Evolutionary conservation across 23 tunicate species (phyloP), one percentile per base, ranked within the genome.

Genomic region (Halocynthia roretzi): DNA sequence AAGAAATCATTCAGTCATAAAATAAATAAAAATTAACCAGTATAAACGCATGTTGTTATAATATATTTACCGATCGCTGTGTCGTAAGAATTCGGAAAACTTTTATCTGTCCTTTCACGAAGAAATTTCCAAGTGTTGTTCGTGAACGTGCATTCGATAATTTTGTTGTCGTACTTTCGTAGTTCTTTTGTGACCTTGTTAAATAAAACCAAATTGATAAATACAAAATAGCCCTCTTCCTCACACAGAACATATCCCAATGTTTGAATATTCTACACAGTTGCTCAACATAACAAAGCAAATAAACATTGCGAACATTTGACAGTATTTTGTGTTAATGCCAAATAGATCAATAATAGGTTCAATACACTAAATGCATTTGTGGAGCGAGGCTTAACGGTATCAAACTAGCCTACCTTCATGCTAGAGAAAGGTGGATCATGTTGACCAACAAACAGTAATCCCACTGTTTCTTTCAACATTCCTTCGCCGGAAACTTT

Each of bases 81-180:
- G 55, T 62, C 68, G 80, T 80, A 89, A 76, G 96, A 76, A 62
- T 93, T 93, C 0, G 98, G 98, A 80, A 93, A 93, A 76, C 98
- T 93, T 76, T 93, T 93, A 51, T 93, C 98, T 49, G 88, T 87
- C 66, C 98, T 70, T 72, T 93, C 98, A 21, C 98, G 53, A 89
- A 93, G 87, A 60, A 87, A 87, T 68, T 80, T 80, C 98, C 98
- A 93, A 7, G 90, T 51, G n/a, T 78, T 83, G 51, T 87, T 71
- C 40, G 76, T 77, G 77, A 83, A 87, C 7, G 85, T 93, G 72
- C 98, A 93, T 72, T 93, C 98, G 56, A 93, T 93, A 54, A 93
- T 93, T 64, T 87, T 87, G 83, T 93, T 93, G 70, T 93, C 83
- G 72, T 93, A 93, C 50, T 53, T 53, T 53, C 80, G 85, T 22